Conservation (phyloP, 2,113 vertebrate genomes). For the Pantherophis guttatus region DNA sequence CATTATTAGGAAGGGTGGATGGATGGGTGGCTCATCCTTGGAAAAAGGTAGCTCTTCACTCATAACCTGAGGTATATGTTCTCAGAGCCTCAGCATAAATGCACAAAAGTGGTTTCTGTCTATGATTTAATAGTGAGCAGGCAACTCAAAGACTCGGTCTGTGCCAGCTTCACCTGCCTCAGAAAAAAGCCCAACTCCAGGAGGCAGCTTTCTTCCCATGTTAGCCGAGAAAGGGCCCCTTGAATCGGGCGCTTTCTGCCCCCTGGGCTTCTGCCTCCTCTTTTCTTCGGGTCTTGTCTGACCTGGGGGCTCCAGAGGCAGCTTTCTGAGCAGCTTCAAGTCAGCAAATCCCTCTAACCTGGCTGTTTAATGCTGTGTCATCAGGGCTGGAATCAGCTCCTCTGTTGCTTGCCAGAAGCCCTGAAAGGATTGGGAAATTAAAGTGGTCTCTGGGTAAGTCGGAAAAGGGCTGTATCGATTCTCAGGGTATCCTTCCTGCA, state of each 20-base stretch:
- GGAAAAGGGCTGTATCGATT: not conserved
- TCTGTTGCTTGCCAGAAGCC: not conserved
- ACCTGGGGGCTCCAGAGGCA: not conserved
- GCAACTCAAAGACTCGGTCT: not conserved
- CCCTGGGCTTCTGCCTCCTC: not conserved
- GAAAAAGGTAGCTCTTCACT: not conserved
- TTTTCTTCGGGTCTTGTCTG: not conserved
- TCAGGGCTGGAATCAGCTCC: accelerated
- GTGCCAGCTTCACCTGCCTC: not conserved
- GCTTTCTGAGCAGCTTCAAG: not conserved
- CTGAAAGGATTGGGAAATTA: not conserved
- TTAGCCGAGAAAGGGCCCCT: accelerated
- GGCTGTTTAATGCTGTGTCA: not conserved
- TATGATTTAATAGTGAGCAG: not conserved
- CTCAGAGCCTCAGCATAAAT: not conserved
- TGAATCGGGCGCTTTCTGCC: not conserved
- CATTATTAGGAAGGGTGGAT: not conserved
- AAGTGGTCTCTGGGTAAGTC: not conserved
- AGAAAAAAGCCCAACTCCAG: not conserved
- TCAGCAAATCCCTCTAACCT: not conserved
- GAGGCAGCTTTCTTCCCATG: not conserved
- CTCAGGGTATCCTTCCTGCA: not conserved
- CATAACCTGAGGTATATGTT: too few relatives aligned
- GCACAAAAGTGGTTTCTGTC: not conserved
- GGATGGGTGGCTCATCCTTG: not conserved